Base-by-base conservation (phyloP, 2,888 invertebrate genomes). In the Tethea ocularis region DNA sequence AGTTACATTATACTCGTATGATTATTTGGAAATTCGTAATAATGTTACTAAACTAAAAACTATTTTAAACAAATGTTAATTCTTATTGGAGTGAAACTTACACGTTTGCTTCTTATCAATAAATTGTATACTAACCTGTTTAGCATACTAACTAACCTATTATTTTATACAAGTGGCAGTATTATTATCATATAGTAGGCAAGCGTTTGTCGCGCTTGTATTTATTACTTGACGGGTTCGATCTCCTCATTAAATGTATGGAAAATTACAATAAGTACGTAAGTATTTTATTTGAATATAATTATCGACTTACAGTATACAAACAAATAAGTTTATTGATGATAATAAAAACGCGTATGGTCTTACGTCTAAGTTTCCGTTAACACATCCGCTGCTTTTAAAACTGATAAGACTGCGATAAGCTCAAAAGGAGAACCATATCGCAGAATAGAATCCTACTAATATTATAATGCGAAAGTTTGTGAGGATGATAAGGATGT, bases 221-320 rank as follows among this genome's bases (percentile, higher is more conserved):
- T 53, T 36, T 54, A 54, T 54, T 22, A 36, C 54, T 22, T 36
- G 13, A 33, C 20, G 54, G 52, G 60, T 57, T 60, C 57, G 51
- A 60, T 60, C 36, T 24, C 26, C 59, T 59, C 53, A 53, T 57
- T 53, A 56, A 22, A 7, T 36, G 10, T 46, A 29, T 57, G 60
- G 60, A 57, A 60, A 53, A 53, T 26, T 41, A 57, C 53, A 29
- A 52, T 46, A 41, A 0, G n/a, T n/a, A n/a, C n/a, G n/a, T n/a
- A 8, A 46, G 20, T 46, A 20, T 46, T 46, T 46, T 10, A 46
- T 46, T 46, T 46, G 46, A 46, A 46, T 46, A 46, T 20, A 20
- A 46, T 46, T 41, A 41, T n/a, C 17, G 46, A 46, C 17, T 41
- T 41, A 6, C 2, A 7, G 13, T 46, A 20, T 20, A 10, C 10